Evolutionary conservation across 2,797 vertebrate genomes (phyloP), one percentile per base, ranked within the genome.

Genomic region (Novumbra hubbsi): DNA sequence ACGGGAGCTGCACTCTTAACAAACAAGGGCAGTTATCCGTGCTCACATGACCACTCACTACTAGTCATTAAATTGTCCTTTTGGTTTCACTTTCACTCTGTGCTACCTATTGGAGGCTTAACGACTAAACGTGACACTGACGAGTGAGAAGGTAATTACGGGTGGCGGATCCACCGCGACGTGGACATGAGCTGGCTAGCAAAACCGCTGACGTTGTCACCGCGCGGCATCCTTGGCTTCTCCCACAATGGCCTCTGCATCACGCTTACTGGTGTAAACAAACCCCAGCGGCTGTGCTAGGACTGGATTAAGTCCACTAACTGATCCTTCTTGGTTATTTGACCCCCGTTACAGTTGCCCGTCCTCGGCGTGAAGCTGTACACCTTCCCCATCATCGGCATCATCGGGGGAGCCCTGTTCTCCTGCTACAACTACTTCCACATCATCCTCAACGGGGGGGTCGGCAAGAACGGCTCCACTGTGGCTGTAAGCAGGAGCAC

Each of bases 381-480:
- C 84, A 81, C 76, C 80, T 86, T 99, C 63, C 95, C 94, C 19
- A 91, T 98, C 85, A 68, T 96, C 50, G 95, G 95, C 80, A 96
- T 99, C 85, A 86, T 96, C 9, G 93, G 91, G 5, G 98, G 96
- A 74, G 94, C 93, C 77, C 82, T 96, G 74, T 94, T 94, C 92
- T 98, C 97, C 86, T 96, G 92, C 88, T 94, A 94, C 84, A 97
- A 95, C 93, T 98, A 99, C 89, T 99, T 99, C 89, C 85, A 94
- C 49, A 94, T 98, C 87, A 99, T 99, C 83, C 87, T 99, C 81
- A 95, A 95, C 30, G 97, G 98, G 63, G 98, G 98, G 1, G 94
- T 98, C 52, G 98, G 98, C 75, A 99, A 99, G 88, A 99, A 99
- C 24, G 97, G 97, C 88, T 99, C 98, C 62, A 99, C 98, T 0